Evolutionary conservation across 2,797 vertebrate species (phyloP).

Genomic region (Rostrhamus sociabilis): DNA sequence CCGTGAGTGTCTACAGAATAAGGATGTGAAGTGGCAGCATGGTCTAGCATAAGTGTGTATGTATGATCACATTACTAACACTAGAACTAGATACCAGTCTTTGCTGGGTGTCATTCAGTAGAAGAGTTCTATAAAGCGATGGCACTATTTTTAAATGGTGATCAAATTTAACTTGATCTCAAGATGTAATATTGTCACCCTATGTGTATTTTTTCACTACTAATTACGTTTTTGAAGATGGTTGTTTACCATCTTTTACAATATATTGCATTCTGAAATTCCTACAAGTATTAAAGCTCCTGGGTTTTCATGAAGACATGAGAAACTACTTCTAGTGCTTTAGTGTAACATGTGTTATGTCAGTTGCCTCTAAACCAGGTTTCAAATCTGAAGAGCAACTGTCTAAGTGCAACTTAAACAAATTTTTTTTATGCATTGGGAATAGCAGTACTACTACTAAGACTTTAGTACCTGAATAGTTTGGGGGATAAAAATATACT

Average conservation of each 20-base stretch:
- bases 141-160: not conserved
- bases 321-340: not conserved
- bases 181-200: not conserved
- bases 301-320: not conserved
- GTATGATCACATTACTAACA: accelerated
- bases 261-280: not conserved
- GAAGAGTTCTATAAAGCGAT: not conserved
- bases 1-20: accelerated
- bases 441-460: not conserved
- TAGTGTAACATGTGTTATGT: not conserved
- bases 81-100: not conserved
- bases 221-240: not conserved
- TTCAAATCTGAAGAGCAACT: not conserved
- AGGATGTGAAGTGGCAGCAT: not conserved
- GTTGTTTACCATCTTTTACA: not conserved
- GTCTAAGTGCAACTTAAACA: not conserved
- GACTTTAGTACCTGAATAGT: not conserved
- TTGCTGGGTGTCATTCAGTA: not conserved
- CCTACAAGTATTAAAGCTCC: not conserved
- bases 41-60: too few species aligned
- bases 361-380: not conserved
- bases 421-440: not conserved
- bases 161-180: not conserved
- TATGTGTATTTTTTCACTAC: not conserved
- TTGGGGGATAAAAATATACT: not conserved